These are phyloP conservation scores for Saxicola maurus DNA, from an alignment of 2,797 vertebrate genomes.

Conservation along the genomic window DNA sequence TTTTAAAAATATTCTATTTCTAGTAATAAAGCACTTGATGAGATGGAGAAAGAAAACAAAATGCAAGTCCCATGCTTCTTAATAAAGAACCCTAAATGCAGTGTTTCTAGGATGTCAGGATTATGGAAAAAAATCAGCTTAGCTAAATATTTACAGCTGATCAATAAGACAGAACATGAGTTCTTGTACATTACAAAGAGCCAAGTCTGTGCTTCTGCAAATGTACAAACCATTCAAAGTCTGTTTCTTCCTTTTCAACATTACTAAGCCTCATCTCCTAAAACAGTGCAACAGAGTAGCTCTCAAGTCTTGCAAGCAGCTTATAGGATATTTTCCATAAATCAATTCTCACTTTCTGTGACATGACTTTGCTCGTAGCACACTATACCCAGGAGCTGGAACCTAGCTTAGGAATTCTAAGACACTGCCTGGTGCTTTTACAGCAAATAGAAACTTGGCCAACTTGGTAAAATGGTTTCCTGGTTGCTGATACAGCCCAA, in stretches of 20 bases:
- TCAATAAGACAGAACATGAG: not conserved
- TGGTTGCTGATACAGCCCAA: not conserved
- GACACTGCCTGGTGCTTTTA: not conserved
- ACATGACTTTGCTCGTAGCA: not conserved
- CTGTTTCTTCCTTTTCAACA: not conserved
- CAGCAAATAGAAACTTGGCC: not conserved
- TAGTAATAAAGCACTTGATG: not conserved
- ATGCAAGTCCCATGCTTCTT: not conserved
- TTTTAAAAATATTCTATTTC: not conserved
- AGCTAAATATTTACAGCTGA: not conserved
- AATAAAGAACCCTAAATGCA: not conserved
- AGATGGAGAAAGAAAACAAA: not conserved
- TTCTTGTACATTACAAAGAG: not conserved
- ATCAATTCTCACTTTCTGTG: not conserved
- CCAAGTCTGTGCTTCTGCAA: not conserved
- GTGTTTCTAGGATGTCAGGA: not conserved
- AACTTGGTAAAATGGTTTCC: not conserved
- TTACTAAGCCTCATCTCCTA: not conserved
- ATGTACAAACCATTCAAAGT: not conserved
- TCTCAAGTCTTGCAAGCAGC: not conserved
- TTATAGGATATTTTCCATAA: not conserved
- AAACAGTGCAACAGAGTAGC: not conserved
- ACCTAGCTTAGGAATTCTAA: not conserved
- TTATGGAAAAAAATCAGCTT: not conserved
- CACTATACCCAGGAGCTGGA: not conserved